These are phyloP conservation scores for Vultur gryphus DNA, from an alignment of 2,797 vertebrate genomes.

Conservation along the genomic window DNA sequence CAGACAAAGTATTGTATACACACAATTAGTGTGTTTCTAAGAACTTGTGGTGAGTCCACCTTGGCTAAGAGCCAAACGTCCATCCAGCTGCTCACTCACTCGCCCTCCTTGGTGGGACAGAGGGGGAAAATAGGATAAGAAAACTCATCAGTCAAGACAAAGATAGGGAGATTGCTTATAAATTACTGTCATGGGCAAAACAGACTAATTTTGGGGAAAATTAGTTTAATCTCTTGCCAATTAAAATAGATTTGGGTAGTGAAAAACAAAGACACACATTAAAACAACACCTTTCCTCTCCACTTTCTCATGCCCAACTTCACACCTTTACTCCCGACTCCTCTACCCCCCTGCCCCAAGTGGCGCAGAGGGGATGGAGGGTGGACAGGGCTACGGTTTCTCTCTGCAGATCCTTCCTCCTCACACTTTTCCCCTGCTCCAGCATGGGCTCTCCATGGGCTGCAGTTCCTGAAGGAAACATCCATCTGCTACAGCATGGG, in stretches of 20 bases:
- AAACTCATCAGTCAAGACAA: neutral
- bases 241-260: neutral
- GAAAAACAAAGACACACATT: neutral
- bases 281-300: neutral
- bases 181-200: fast-evolving
- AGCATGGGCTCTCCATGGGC: fast-evolving
- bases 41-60: fast-evolving
- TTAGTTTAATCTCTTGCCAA: neutral
- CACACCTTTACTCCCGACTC: neutral
- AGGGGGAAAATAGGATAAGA: neutral
- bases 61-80: neutral
- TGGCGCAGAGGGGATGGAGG: neutral
- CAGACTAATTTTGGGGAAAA: neutral
- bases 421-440: neutral
- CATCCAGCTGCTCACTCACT: neutral
- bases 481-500: neutral
- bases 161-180: neutral
- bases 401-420: neutral
- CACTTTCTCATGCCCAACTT: neutral
- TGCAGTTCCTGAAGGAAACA: neutral
- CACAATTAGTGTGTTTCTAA: neutral
- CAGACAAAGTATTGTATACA: neutral
- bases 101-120: neutral
- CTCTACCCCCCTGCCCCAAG: neutral
- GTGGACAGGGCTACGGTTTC: fast-evolving